Base-by-base conservation (phyloP, 1,140 invertebrate genomes). In the Lepidurus apus region DNA sequence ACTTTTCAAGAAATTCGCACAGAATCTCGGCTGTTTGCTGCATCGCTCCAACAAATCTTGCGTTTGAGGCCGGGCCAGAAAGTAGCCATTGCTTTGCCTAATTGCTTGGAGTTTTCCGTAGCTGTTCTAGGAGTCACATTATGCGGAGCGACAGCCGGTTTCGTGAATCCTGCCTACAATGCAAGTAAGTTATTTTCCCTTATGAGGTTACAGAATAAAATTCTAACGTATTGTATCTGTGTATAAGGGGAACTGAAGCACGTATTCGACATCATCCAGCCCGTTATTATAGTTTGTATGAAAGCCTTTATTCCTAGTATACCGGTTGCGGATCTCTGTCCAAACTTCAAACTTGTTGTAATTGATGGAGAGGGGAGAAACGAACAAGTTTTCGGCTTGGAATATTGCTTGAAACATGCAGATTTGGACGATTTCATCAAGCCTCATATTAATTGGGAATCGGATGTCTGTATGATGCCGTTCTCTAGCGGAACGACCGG, bases 401-500 rank as follows among this genome's bases (percentile, higher is more conserved):
- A 17, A 17, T 65, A 65, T 17, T 65, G 53, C 13, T 65, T 65
- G 13, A 65, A 65, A 13, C 53, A 65, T n/a, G 53, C 6, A 17
- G 21, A 7, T 17, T 21, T 21, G 13, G 53, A 65, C 6, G 21
- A 11, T 9, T 65, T 13, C 0, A 65, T 21, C 6, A 65, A 65
- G 21, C 47, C 73, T 8, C 11, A 13, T 24, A 24, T 80, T 26
- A 78, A 80, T 43, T 44, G 73, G n/a, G 43, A 47, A 43, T 75
- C 76, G 24, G 79, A 80, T 74, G 42, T 80, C 8, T 73, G 76
- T 9, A 80, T 77, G 4, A 77, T 80, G 76, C 79, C 79, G 17
- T 80, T 80, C 84, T 92, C 94, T 0, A 95, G 93, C 83, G 95
- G 95, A n/a, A 96, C 95, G 5, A 96, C 94, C 34, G 94, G 95